Base-by-base conservation (phyloP, 2,113 vertebrate genomes). In the Tricholaema leucomelas region DNA sequence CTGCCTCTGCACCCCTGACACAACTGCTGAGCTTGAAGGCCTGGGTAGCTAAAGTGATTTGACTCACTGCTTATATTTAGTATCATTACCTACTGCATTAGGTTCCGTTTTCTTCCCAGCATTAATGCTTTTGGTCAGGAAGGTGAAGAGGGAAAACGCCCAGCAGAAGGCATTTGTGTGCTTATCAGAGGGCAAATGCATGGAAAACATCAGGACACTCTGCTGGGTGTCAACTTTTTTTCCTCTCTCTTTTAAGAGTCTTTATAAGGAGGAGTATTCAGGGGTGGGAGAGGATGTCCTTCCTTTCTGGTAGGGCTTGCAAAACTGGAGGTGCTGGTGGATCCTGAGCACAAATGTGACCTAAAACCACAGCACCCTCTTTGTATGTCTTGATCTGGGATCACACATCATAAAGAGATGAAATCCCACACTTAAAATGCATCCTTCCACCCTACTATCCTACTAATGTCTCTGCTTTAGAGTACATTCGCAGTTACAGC, bases 61-160 rank as follows among this genome's bases (percentile, higher is more conserved):
- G 88, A 92, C 87, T 94, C 88, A 84, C 25, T 67, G 77, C 70
- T 94, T 95, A 93, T 95, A 95, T 95, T 95, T 97, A 95, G 94
- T 81, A 88, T 71, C 93, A 92, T 94, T 96, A 95, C 86, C 75
- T 89, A 85, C 61, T 89, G 70, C 81, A 33, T 54, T n/a, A 44
- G 78, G 87, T 76, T 94, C 85, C 5, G 12, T 95, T 93, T 95
- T 92, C 92, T 96, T 63, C 72, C 12, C 5, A 92, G 81, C 78
- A 31, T 85, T 90, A 69, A 91, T 93, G 89, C 2, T 85, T 88
- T 54, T 87, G 64, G 91, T 93, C 93, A 96, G 94, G 95, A 93
- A 96, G 96, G 92, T 91, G 82, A 93, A 91, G 66, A 61, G 90
- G 79, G 93, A 96, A 94, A 95, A 95, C 90, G 94, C 93, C 91